Evolutionary conservation across 2,888 invertebrate genomes (phyloP), one percentile per base, ranked within the genome.

Genomic region (Sipunculus nudus): DNA sequence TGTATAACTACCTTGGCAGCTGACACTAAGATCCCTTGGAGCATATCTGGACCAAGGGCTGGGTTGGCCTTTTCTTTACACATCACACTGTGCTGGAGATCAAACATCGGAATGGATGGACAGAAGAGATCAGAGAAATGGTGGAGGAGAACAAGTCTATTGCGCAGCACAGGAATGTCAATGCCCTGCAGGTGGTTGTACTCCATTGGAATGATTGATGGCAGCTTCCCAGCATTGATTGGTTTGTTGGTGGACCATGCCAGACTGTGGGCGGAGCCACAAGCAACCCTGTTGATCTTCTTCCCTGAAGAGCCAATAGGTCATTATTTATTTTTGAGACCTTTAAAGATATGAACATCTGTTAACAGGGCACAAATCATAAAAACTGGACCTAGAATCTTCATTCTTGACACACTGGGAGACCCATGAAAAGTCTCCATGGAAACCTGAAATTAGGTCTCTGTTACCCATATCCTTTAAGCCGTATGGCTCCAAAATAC

Each of bases 251-350:
- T 94, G 57, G 95, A 95, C 88, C 96, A 89, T 0, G 96, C 95
- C 38, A 96, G 86, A 0, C 96, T 96, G 81, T 97, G 97, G 0
- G 96, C 97, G 39, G 96, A 96, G 13, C 97, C 97, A 79, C 96
- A 96, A 0, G 96, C 95, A 1, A 97, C 96, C 71, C 90, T 88
- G 1, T 92, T 93, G 57, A 94, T 93, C 75, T 92, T 91, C 82
- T 93, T 93, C n/a, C 91, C 92, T 88, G 59, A n/a, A n/a, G n/a
- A n/a, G n/a, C n/a, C n/a, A n/a, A n/a, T n/a, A n/a, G n/a, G n/a
- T n/a, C n/a, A n/a, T n/a, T n/a, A n/a, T n/a, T n/a, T n/a, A n/a
- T n/a, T n/a, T n/a, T n/a, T n/a, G n/a, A n/a, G n/a, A n/a, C n/a
- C n/a, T n/a, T n/a, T n/a, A n/a, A n/a, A n/a, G n/a, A n/a, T n/a